phyloP scores from a whole-genome alignment of 64 coral and sea anemone species.

The Platygyra sinensis region DNA sequence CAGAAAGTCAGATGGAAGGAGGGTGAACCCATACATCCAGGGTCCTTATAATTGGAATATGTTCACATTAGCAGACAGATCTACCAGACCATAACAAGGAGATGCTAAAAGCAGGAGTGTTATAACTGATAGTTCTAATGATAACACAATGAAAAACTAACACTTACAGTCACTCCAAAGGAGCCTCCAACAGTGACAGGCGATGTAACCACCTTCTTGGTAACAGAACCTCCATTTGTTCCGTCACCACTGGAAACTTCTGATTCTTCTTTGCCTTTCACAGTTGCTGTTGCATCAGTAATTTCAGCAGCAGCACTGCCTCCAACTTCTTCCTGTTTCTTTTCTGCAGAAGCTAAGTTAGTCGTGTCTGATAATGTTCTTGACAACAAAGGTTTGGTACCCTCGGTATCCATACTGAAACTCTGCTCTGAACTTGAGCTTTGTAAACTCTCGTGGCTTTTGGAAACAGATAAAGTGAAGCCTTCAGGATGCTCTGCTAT shows the following conservation, averaged over 20 bases:
- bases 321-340: not conserved
- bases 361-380: not conserved
- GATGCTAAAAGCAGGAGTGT: not conserved
- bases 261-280: not conserved
- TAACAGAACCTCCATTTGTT: not conserved
- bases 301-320: conserved; percentile 1
- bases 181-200: conserved; percentile 33
- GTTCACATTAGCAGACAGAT: no score
- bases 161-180: not conserved
- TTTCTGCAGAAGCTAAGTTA: not conserved
- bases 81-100: no score
- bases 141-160: not conserved
- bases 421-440: conserved; percentile 81
- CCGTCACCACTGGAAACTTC: not conserved
- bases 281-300: not conserved
- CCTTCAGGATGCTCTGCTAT: conserved; percentile 93
- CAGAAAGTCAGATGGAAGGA: no score
- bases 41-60: no score
- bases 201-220: not conserved
- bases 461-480: conserved; percentile 60
- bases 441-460: conserved; percentile 84
- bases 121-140: not conserved
- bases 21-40: no score
- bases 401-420: conserved; percentile 8
- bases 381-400: conserved; percentile 34